These are phyloP conservation scores for Epizoanthus ramosus DNA, from an alignment of 92 coral and sea anemone species.

Conservation along the genomic window DNA sequence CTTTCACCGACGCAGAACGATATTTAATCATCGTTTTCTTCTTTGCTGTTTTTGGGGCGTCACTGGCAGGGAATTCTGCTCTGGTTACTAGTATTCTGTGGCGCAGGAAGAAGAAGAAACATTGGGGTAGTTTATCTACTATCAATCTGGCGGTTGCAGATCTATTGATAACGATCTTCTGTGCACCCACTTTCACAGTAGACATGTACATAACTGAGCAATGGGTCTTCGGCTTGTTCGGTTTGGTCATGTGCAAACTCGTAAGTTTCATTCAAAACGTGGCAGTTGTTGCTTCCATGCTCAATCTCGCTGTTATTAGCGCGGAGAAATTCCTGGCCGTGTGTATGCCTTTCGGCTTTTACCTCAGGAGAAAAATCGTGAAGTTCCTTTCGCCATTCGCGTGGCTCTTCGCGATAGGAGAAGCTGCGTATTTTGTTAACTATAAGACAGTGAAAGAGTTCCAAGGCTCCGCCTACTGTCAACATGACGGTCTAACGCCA, in stretches of 20 bases:
- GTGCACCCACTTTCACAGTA: not conserved
- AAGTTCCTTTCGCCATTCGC: not conserved
- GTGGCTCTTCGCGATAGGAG: slow-evolving; percentile 16
- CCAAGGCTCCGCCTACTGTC: slow-evolving; percentile 1
- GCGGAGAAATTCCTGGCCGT: slow-evolving; percentile 13
- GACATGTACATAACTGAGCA: slow-evolving; percentile 1
- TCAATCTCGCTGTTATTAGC: slow-evolving; percentile 1
- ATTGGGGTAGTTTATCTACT: not conserved
- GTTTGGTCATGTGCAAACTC: slow-evolving; percentile 2
- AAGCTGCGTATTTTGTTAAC: slow-evolving; percentile 2
- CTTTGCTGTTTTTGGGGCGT: not conserved
- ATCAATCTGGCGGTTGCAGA: slow-evolving; percentile 16
- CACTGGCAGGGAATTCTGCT: not conserved
- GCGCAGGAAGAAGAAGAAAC: not conserved
- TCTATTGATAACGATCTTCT: not conserved
- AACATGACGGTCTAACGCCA: not conserved
- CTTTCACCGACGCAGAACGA: slow-evolving; percentile 6
- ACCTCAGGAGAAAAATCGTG: not conserved
- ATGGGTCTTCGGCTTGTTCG: not conserved
- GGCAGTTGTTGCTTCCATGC: slow-evolving; percentile 1
- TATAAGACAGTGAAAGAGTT: not conserved
- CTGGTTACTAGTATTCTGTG: not conserved
- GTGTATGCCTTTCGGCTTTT: slow-evolving; percentile 1
- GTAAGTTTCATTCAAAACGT: slow-evolving; percentile 20
- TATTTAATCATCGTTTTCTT: not conserved